Evolutionary conservation across 2,888 invertebrate genomes (phyloP), one percentile per base, ranked within the genome.

Genomic region (Drosophila greeni): DNA sequence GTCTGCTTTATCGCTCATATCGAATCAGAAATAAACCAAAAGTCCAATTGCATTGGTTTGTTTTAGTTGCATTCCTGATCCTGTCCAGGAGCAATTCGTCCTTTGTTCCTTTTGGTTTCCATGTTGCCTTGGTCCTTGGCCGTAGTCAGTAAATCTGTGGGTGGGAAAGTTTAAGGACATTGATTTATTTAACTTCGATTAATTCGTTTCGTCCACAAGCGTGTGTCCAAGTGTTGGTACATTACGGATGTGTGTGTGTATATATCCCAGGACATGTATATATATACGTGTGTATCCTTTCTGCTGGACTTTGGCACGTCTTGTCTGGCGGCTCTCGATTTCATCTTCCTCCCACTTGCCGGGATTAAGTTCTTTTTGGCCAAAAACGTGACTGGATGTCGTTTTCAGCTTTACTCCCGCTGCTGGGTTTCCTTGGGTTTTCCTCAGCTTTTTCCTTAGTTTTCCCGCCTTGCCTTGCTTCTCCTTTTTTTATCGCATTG

Each of bases 131-230:
- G 29, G 29, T 29, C 26, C 26, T 26, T 31, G 34, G 43, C 23
- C 3, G 14, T 1, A 67, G 70, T 71, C 72, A 72, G 70, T 80
- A 85, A 86, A 85, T 86, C 85, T 83, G 73, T 76, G 73, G 67
- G 66, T 70, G 52, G 60, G 52, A 76, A 84, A 85, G 80, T 86
- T 80, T 84, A 76, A 76, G 80, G 87, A 87, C 88, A 85, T 87
- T 88, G 87, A 87, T 87, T 87, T 87, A 87, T 87, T 88, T 88
- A 77, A 86, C 82, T 87, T 87, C 88, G 88, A 87, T 88, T 87
- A 88, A 87, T 88, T 85, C 83, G 85, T 86, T 87, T 86, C 79
- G 78, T 67, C 51, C 40, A 42, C 64, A 49, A 64, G 51, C 64
- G 64, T 61, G 61, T 61, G 64, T 64, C 61, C 62, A 62, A 65